Conservation (phyloP, 2,797 vertebrate species). For the Ammospiza maritima region DNA sequence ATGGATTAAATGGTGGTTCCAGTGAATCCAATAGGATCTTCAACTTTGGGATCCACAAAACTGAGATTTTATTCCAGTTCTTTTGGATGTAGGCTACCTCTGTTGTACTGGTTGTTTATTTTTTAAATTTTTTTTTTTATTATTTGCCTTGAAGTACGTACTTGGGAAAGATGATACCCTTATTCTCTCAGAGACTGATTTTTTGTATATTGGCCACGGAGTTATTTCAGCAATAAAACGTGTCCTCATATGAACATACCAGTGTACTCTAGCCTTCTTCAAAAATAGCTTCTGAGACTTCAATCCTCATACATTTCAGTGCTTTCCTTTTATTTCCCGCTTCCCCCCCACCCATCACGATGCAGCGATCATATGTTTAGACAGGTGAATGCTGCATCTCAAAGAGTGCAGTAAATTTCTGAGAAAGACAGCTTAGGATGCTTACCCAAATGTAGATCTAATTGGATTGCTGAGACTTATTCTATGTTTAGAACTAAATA, state of each 20-base stretch:
- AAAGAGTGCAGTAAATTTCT: not conserved
- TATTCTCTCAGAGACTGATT: not conserved
- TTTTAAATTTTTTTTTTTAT: no score
- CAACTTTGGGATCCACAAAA: not conserved
- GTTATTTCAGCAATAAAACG: not conserved
- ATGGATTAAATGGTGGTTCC: not conserved
- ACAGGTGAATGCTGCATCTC: not conserved
- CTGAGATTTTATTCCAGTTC: not conserved
- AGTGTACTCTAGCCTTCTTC: not conserved
- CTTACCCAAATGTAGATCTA: not conserved
- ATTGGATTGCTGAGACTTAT: not conserved
- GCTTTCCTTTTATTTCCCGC: not conserved
- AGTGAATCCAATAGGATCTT: not conserved
- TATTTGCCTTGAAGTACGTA: not conserved
- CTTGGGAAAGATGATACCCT: not conserved
- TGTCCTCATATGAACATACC: not conserved
- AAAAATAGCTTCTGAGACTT: not conserved
- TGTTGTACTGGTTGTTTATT: not conserved
- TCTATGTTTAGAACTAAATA: not conserved
- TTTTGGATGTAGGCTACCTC: not conserved
- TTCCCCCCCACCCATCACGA: rapidly evolving
- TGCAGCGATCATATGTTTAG: not conserved
- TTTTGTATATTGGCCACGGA: not conserved
- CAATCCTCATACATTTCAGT: not conserved
- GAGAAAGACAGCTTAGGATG: not conserved